Base-by-base conservation (phyloP, 1,140 invertebrate species). In the Drosophila parabipectinata region DNA sequence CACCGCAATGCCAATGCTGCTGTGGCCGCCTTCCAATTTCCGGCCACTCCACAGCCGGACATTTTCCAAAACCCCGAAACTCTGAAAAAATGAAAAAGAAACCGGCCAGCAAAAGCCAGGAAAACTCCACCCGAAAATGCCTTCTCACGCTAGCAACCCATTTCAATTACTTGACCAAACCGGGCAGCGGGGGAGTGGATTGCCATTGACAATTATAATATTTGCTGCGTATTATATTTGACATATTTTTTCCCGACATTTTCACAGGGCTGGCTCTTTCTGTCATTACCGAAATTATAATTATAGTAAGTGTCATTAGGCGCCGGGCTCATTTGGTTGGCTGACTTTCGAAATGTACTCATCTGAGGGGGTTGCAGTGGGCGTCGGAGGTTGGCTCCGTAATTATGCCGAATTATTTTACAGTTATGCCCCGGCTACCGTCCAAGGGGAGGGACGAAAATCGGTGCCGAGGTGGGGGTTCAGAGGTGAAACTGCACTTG, bases 271-370 rank as follows among this genome's bases (percentile, higher is more conserved):
- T 72, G 24, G 58, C 55, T 72, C 55, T 60, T 76, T 66, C 62
- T 73, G 84, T 89, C 83, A 88, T 88, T 88, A 88, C 83, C 84
- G 81, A 88, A 88, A 88, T 89, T 88, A 89, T 88, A 88, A 88
- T 88, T 88, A 88, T 89, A 69, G 84, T 83, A 63, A 88, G 84
- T 88, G 83, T 83, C 79, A 88, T 88, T 88, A 88, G 83, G 84
- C 79, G 76, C 60, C 55, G 77, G 75, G 81, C 82, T 81, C 82
- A 81, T 87, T 87, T 80, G 67, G 50, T 71, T 57, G 56, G 74
- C 53, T 66, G 56, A 1, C 63, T 56, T 77, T 77, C 57, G 37
- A 59, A 62, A 66, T 48, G 63, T 59, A 67, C 30, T 48, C 53
- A 14, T 32, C 34, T 12, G 39, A 0, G 47, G 26, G n/a, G 21